Conservation (phyloP, 2,113 vertebrate species). For the Anas platyrhynchos region DNA sequence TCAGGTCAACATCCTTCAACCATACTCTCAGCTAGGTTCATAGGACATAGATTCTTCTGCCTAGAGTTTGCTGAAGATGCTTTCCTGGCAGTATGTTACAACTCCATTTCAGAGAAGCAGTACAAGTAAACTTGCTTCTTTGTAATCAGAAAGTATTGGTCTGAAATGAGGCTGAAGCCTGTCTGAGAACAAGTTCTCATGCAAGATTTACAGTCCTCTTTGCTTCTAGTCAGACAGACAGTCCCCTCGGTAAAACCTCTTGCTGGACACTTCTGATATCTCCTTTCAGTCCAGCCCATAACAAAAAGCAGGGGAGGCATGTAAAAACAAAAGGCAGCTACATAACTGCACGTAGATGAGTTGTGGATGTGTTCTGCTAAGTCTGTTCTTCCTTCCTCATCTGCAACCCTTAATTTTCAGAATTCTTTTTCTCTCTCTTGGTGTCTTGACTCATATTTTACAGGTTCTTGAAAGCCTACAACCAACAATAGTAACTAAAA, state of each 20-base stretch:
- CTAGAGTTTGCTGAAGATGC: background rate
- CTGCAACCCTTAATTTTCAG: background rate
- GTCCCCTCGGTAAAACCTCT: background rate
- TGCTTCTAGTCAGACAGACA: background rate
- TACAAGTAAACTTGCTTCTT: background rate
- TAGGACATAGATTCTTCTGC: background rate
- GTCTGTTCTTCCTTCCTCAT: background rate
- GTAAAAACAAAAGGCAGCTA: background rate
- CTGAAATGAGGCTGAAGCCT: background rate
- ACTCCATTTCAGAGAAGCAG: background rate
- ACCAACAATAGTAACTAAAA: background rate
- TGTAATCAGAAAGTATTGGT: background rate
- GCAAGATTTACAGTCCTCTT: background rate
- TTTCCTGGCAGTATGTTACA: background rate
- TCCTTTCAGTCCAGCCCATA: background rate
- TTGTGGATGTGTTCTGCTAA: background rate
- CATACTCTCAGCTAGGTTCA: too few relatives aligned
- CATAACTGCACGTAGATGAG: accelerated
- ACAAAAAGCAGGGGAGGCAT: background rate
- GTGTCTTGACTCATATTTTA: background rate
- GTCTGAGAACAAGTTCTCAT: background rate
- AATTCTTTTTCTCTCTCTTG: background rate
- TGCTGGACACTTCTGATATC: background rate
- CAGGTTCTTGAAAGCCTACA: background rate
- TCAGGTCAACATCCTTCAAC: background rate